phyloP scores from a whole-genome alignment of 2,888 invertebrate genomes.

The Tryphoninae sp. region DNA sequence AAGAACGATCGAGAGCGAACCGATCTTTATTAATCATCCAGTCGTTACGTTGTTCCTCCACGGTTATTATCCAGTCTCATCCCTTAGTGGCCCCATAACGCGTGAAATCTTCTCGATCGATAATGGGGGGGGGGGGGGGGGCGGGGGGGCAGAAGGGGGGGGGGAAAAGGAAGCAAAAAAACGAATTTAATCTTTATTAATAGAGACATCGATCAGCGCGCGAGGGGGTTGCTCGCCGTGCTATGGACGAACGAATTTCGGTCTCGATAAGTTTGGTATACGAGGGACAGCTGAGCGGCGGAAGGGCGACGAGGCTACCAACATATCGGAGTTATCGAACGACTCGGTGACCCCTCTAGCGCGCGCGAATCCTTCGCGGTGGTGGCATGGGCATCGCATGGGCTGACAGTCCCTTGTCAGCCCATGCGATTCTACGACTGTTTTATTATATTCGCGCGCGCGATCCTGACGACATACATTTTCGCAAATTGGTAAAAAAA shows the following conservation, averaged over 20 bases:
- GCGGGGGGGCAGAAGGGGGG: not conserved
- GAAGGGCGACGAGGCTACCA: not conserved
- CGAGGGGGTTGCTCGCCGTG: conserved; percentile 1
- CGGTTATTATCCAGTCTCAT: conserved; percentile 31
- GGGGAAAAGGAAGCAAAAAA: conserved; percentile 22
- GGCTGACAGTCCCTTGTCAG: conserved; percentile 34
- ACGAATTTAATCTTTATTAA: conserved; percentile 64
- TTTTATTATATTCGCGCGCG: too few species aligned
- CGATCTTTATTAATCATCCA: conserved; percentile 56
- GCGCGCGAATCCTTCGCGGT: not conserved
- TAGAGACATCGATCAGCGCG: conserved; percentile 59
- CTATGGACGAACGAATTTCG: conserved; percentile 29
- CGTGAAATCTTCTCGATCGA: not conserved
- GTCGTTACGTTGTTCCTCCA: conserved; percentile 34
- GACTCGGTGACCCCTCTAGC: conserved; percentile 33
- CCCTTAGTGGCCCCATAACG: conserved; percentile 16
- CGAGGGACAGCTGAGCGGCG: not conserved
- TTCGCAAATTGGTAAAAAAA: too few species aligned
- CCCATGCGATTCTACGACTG: too few species aligned
- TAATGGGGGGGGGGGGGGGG: conserved; percentile 12
- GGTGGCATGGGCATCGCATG: too few species aligned
- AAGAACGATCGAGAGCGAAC: conserved; percentile 32
- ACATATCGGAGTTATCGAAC: conserved; percentile 30
- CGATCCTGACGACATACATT: too few species aligned
- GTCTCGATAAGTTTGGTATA: conserved; percentile 23